Evolutionary conservation across 1,140 invertebrate species (phyloP).

Genomic region (Temnothorax nylanderi): DNA sequence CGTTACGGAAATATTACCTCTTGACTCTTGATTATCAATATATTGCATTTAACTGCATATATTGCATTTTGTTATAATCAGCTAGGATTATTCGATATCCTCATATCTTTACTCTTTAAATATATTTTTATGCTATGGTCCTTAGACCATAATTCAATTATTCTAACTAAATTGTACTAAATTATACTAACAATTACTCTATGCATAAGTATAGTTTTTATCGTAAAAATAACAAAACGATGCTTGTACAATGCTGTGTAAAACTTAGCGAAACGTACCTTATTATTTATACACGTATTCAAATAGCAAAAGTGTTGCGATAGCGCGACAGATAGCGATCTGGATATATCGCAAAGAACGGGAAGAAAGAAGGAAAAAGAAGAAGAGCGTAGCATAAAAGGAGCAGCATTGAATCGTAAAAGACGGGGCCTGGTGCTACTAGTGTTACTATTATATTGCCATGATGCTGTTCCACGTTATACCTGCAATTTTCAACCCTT

Average conservation of each 20-base stretch:
- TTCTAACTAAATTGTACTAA: no score
- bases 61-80: no score
- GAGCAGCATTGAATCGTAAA: conserved; percentile 78
- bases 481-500: conserved; percentile 83
- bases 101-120: no score
- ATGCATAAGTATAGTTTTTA: neutral
- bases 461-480: conserved; percentile 80
- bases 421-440: conserved; percentile 70
- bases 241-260: neutral
- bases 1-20: no score
- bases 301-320: conserved; percentile 30
- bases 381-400: conserved; percentile 76
- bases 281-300: conserved; percentile 34
- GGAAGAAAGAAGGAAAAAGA: conserved; percentile 36
- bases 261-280: neutral
- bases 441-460: conserved; percentile 82
- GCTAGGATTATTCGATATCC: no score
- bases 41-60: no score
- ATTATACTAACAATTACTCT: neutral
- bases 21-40: no score
- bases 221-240: neutral
- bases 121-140: no score
- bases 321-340: conserved; percentile 74
- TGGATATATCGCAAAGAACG: conserved; percentile 59
- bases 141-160: no score